A percentile compares a stretch with the other conserved stretches of the same genome.
Conservation (phyloP, 1,140 invertebrate genomes). For the Drosophila sucinea region DNA sequence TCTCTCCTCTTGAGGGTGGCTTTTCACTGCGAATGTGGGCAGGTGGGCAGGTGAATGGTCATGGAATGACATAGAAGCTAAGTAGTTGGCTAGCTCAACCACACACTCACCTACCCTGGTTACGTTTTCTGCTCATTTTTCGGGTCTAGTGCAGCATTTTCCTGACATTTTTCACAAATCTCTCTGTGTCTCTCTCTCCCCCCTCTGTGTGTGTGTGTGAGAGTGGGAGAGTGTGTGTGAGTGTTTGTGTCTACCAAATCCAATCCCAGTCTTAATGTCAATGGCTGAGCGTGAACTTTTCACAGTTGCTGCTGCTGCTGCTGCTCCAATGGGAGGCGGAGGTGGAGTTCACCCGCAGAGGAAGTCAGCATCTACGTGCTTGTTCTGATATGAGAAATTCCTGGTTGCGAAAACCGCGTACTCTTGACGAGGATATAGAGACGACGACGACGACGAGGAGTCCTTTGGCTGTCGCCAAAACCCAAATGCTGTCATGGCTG, state of each 20-base stretch:
- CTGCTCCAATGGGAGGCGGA: not conserved
- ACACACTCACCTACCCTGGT: slow-evolving; percentile 60
- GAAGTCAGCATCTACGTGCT: slow-evolving; percentile 47
- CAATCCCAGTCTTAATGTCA: slow-evolving; percentile 40
- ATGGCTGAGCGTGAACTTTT: slow-evolving; percentile 44
- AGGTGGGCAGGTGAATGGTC: not conserved
- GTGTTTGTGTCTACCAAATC: slow-evolving; percentile 9
- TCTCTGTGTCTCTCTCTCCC: slow-evolving; percentile 37
- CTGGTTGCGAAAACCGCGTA: slow-evolving; percentile 26
- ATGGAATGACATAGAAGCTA: not conserved
- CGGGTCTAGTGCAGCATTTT: slow-evolving; percentile 30
- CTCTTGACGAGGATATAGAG: slow-evolving; percentile 4
- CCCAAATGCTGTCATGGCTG: slow-evolving; percentile 41
- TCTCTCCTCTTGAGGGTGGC: not conserved
- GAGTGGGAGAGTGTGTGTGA: slow-evolving; percentile 5
- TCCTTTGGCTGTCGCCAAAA: slow-evolving; percentile 44
- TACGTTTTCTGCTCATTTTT: slow-evolving; percentile 67
- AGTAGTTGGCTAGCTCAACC: slow-evolving; percentile 1
- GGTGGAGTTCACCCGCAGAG: not conserved
- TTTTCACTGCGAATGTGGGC: slow-evolving; percentile 12
- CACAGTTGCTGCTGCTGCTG: slow-evolving; percentile 11
- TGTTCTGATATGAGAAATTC: slow-evolving; percentile 65
- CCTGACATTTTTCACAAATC: slow-evolving; percentile 77
- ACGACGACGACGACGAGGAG: not conserved
- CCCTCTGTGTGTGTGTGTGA: not conserved